A percentile compares a stretch with the other conserved stretches of the same genome.
Evolutionary conservation across 2,888 invertebrate species (phyloP).

Genomic region (Ochropacha duplaris): DNA sequence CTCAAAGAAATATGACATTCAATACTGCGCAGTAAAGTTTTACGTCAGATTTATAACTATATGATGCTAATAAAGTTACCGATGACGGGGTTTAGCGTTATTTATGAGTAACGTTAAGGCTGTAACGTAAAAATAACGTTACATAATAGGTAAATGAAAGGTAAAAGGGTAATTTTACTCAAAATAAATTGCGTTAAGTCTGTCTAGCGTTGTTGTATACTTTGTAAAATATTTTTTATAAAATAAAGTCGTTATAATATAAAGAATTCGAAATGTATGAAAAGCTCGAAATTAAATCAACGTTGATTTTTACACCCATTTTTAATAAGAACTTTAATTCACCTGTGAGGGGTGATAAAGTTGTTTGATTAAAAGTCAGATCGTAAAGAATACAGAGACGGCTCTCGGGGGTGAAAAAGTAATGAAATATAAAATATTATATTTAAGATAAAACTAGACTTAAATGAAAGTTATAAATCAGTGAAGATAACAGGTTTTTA

Average conservation of each 20-base stretch:
- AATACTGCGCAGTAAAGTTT: neutral
- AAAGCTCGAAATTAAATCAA: neutral
- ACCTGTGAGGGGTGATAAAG: neutral
- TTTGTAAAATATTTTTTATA: neutral
- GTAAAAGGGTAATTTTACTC: neutral
- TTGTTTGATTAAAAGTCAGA: neutral
- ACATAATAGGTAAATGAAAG: neutral
- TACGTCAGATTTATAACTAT: neutral
- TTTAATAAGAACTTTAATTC: neutral
- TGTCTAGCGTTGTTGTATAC: neutral
- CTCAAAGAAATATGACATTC: constrained; percentile 2
- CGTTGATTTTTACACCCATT: neutral
- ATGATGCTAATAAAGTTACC: neutral
- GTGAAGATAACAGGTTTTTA: constrained; percentile 10
- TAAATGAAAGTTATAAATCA: neutral
- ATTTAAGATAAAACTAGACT: neutral
- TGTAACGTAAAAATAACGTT: neutral
- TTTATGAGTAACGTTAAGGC: neutral
- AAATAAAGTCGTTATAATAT: neutral
- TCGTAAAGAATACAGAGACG: neutral
- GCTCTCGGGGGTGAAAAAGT: neutral
- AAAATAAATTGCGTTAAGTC: neutral
- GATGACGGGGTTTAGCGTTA: neutral
- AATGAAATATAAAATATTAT: neutral
- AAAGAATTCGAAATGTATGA: neutral